Percentiles rank a stretch among this genome's conserved stretches.
phyloP scores from a whole-genome alignment of 2,113 vertebrate species.

The Osmerus mordax region DNA sequence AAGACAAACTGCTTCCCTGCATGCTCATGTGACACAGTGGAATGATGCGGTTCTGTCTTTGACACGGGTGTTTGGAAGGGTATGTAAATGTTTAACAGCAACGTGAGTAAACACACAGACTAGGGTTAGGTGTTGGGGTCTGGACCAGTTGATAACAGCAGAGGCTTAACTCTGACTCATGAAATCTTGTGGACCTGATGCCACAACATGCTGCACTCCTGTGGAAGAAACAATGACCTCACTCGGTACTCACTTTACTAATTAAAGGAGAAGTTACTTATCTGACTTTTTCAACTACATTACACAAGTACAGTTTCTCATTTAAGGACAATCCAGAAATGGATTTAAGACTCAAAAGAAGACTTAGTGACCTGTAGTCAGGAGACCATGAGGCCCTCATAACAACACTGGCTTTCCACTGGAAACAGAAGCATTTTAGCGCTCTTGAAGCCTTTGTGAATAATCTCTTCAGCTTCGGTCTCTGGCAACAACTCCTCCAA shows the following conservation, averaged over 20 bases:
- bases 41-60: constrained; percentile 32
- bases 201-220: neutral
- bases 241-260: neutral
- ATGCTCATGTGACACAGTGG: constrained; percentile 44
- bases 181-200: neutral
- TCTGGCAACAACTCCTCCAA: neutral
- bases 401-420: no score
- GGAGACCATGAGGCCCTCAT: no score
- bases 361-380: no score
- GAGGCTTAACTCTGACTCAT: neutral
- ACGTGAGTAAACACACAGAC: constrained; percentile 51
- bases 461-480: no score
- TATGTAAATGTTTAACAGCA: constrained; percentile 60
- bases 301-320: no score
- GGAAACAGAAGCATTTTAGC: no score
- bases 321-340: no score
- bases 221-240: constrained; percentile 32
- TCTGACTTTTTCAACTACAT: no score
- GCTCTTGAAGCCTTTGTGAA: no score
- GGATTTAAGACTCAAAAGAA: no score
- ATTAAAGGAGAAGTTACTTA: no score
- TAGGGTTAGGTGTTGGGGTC: constrained; percentile 53
- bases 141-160: constrained; percentile 13
- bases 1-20: constrained; percentile 27
- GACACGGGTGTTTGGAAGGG: constrained; percentile 51